phyloP scores from a whole-genome alignment of 1,140 invertebrate species.

The Ptiloglossa arizonensis region DNA sequence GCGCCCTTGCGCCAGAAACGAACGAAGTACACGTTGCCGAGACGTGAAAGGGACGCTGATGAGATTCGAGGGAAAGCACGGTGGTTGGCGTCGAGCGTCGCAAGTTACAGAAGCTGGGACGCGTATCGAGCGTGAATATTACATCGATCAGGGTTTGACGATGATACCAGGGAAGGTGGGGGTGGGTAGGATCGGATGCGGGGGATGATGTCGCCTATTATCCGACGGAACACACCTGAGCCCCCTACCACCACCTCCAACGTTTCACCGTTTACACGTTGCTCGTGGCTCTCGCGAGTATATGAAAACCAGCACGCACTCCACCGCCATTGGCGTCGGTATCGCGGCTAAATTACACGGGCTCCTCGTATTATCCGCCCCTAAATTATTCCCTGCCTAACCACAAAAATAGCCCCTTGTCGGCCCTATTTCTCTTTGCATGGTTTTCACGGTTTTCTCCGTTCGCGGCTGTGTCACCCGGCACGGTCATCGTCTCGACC shows the following conservation, averaged over 20 bases:
- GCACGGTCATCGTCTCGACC: conserved; percentile 53
- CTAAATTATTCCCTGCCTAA: conserved; percentile 79
- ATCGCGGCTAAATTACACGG: conserved; percentile 73
- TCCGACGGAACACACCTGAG: conserved; percentile 77
- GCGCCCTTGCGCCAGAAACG: background rate
- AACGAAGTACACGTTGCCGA: conserved; percentile 44
- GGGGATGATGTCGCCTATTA: conserved; percentile 75
- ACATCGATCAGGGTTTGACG: conserved; percentile 79
- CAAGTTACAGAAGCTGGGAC: conserved; percentile 65
- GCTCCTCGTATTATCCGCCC: conserved; percentile 72
- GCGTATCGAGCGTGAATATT: conserved; percentile 72
- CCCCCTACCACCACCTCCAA: too few relatives aligned
- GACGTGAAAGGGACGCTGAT: conserved; percentile 65
- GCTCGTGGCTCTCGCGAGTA: conserved; percentile 53
- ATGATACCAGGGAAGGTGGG: conserved; percentile 43
- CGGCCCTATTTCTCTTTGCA: conserved; percentile 39
- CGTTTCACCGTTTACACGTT: conserved; percentile 54
- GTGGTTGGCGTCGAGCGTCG: conserved; percentile 53
- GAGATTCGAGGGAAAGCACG: conserved; percentile 67
- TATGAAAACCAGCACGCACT: conserved; percentile 78
- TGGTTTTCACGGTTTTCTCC: conserved; percentile 55
- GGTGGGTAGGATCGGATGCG: conserved; percentile 17
- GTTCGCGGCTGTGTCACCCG: conserved; percentile 47
- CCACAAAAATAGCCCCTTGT: conserved; percentile 76
- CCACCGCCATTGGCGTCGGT: conserved; percentile 51